Evolutionary conservation across 2,113 vertebrate genomes (phyloP).

Genomic region (Psephotus haematonotus): DNA sequence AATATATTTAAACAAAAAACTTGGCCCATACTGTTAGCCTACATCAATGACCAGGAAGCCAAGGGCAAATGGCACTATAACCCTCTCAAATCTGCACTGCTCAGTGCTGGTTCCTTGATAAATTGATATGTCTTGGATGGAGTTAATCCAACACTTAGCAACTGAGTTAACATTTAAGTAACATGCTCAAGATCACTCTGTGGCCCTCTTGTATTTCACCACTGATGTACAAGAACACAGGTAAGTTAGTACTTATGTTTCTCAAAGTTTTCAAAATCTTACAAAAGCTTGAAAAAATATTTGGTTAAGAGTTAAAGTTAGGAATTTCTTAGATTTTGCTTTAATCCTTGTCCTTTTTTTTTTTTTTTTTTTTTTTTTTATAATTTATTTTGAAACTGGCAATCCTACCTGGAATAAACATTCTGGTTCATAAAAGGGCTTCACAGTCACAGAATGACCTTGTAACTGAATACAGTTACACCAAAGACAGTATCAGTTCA

Average conservation of each 20-base stretch:
- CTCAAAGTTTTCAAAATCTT: not conserved
- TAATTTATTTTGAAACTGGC: not conserved
- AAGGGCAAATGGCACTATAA: not conserved
- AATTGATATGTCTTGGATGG: not conserved
- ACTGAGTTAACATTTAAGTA: not conserved
- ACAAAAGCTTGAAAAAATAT: not conserved
- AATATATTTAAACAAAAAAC: not conserved
- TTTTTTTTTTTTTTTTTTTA: not conserved
- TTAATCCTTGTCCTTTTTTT: not conserved
- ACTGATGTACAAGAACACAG: not conserved
- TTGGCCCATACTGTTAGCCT: not conserved
- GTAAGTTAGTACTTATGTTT: not conserved
- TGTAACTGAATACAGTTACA: not conserved
- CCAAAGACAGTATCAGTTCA: not conserved
- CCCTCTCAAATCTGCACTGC: not conserved
- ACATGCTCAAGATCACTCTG: not conserved
- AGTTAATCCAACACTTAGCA: not conserved
- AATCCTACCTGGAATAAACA: not conserved
- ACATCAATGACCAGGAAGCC: not conserved
- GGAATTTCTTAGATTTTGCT: not conserved
- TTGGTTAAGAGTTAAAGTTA: not conserved
- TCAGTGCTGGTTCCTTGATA: not conserved
- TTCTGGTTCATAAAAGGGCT: not conserved
- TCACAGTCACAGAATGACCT: not conserved
- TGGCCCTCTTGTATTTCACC: not conserved